Evolutionary conservation across 2,113 vertebrate genomes (phyloP).

Genomic region (Actenoides lindsayi): DNA sequence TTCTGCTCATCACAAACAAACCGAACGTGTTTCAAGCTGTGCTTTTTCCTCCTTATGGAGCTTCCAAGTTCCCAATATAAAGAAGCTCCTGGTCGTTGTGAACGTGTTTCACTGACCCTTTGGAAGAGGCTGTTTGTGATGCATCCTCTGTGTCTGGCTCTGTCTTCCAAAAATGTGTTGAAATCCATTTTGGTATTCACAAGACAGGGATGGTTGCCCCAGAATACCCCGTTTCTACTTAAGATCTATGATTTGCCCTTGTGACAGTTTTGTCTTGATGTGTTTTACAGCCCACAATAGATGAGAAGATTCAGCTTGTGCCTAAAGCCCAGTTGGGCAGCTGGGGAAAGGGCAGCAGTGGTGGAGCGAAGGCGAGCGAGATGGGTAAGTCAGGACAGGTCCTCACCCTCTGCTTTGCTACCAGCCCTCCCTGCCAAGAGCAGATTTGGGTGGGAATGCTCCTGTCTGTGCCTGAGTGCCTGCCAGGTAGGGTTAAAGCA

Average conservation of each 20-base stretch:
- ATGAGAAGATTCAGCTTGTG: constrained; percentile 98
- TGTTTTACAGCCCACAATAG: constrained; percentile 90
- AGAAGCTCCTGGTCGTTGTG: not conserved
- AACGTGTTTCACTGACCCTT: not conserved
- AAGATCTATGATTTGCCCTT: fast-evolving
- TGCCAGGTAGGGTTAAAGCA: no score
- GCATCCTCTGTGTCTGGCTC: not conserved
- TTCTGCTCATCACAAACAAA: not conserved
- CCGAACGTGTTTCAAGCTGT: not conserved
- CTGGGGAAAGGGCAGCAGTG: constrained; percentile 98
- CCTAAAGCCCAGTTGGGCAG: constrained; percentile 93
- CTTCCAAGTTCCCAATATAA: not conserved
- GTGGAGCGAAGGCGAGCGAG: constrained; percentile 95
- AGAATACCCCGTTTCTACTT: not conserved
- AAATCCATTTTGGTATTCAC: not conserved
- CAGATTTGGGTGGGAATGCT: not conserved
- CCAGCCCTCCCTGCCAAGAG: not conserved
- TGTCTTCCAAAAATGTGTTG: not conserved
- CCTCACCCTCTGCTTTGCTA: not conserved
- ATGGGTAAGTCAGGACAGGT: constrained; percentile 78
- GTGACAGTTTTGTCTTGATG: not conserved
- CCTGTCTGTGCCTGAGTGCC: not conserved
- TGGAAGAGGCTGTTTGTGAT: not conserved
- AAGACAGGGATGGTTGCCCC: not conserved
- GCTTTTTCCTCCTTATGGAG: not conserved